Base-by-base conservation (phyloP, 2,113 vertebrate species). In the Connochaetes taurinus region DNA sequence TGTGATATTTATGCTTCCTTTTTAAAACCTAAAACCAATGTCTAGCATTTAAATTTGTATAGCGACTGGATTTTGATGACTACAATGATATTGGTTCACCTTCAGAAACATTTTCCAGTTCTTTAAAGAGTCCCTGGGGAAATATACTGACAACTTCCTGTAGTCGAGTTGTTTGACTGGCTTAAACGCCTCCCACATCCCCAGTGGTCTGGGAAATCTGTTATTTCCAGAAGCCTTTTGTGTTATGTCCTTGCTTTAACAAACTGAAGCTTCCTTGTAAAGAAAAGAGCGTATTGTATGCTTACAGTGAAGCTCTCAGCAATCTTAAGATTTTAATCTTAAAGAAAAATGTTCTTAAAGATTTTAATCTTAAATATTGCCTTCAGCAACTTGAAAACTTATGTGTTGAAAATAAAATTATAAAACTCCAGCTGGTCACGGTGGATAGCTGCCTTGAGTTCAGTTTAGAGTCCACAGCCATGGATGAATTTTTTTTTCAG, bases 331-430 rank as follows among this genome's bases (percentile, higher is more conserved):
- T 50, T 91, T 87, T 85, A 64, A 90, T 85, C 45, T 87, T 55
- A 95, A 93, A 92, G 47, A 90, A 90, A 89, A 83, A 55, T 4
- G 12, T 76, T 76, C 25, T 60, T 55, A 47, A 45, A 76, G 31
- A 78, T 64, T 91, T 92, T 91, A 64, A 92, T 94, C 74, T 95
- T 81, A 90, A 90, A 67, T 91, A 92, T n/a, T 55, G 43, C 29
- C 25, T 87, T 96, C 40, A 71, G 60, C 86, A 96, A 90, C 40
- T 93, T 71, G 43, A 95, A 82, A 90, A 62, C 17, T 88, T 64
- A 58, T 29, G 45, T 45, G 94, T 97, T 97, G 2, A 92, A 94
- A 95, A 86, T 95, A 82, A 91, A 94, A 97, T 67, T 76, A 76
- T 89, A 92, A 90, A 93, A 55, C 1, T 2, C 64, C 17, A 92